Conservation (phyloP, 2,113 vertebrate species). For the Electrona antarctica region DNA sequence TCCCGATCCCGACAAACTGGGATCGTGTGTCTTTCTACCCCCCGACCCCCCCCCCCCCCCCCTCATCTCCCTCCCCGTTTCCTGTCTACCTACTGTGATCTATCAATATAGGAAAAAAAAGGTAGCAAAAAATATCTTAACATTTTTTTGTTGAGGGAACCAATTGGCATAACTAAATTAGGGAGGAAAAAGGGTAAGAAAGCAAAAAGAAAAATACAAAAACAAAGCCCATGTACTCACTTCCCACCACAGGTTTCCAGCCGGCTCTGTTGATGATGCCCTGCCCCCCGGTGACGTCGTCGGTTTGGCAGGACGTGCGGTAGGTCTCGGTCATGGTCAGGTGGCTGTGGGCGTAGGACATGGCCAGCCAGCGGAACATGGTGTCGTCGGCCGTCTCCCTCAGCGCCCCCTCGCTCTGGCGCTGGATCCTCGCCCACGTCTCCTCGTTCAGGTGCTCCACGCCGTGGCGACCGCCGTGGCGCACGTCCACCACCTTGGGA, state of each 20-base stretch:
- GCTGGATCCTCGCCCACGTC: slow-evolving; percentile 78
- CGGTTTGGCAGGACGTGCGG: slow-evolving; percentile 85
- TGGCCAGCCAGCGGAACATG: slow-evolving; percentile 95
- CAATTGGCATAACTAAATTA: too few relatives aligned
- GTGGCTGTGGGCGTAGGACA: slow-evolving; percentile 93
- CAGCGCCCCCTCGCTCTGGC: slow-evolving; percentile 75
- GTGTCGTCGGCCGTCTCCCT: slow-evolving; percentile 87
- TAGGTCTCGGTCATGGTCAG: slow-evolving; percentile 89
- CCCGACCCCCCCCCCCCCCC: too few relatives aligned
- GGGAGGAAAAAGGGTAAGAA: too few relatives aligned
- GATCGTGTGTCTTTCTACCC: too few relatives aligned
- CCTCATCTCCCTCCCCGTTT: too few relatives aligned
- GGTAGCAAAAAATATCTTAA: too few relatives aligned
- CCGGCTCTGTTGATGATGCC: slow-evolving; percentile 90
- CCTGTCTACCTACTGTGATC: too few relatives aligned
- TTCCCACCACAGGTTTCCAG: slow-evolving; percentile 89
- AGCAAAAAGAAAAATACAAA: too few relatives aligned
- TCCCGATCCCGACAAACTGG: too few relatives aligned
- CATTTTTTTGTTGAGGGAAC: too few relatives aligned
- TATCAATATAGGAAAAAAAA: too few relatives aligned
- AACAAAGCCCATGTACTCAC: slow-evolving; percentile 77
- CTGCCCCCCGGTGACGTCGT: slow-evolving; percentile 85
- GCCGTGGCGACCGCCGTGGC: slow-evolving; percentile 53
- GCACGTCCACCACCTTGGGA: slow-evolving; percentile 45
- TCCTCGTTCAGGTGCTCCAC: slow-evolving; percentile 76